Conservation (phyloP, 2,888 invertebrate species). For the Plebejus anna region DNA sequence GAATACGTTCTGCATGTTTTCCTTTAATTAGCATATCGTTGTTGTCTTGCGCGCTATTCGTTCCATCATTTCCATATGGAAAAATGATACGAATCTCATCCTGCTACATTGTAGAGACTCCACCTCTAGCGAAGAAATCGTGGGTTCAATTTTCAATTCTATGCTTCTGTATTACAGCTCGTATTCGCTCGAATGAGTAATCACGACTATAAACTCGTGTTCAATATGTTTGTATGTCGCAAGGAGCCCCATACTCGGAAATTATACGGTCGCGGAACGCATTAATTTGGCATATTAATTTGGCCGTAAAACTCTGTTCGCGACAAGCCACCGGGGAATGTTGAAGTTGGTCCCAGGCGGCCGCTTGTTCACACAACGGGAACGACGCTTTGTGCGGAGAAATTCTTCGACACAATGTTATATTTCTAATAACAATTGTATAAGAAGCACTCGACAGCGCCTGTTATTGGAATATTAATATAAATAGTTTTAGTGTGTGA, state of each 20-base stretch:
- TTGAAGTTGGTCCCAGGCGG: conserved; percentile 74
- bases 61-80: conserved; percentile 77
- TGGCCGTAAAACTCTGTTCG: conserved; percentile 79
- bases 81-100: conserved; percentile 72
- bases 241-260: conserved; percentile 70
- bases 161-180: conserved; percentile 1
- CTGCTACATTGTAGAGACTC: conserved; percentile 38
- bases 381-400: conserved; percentile 58
- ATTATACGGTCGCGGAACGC: conserved; percentile 76
- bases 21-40: conserved; percentile 78
- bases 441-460: conserved; percentile 5
- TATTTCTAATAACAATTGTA: conserved; percentile 57
- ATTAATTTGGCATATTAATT: conserved; percentile 82
- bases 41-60: conserved; percentile 72
- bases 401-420: conserved; percentile 53
- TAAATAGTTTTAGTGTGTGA: conserved; percentile 18
- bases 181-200: conserved; percentile 31
- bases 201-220: conserved; percentile 31
- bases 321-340: conserved; percentile 73
- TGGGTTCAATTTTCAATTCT: conserved; percentile 31
- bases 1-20: conserved; percentile 66
- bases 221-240: conserved; percentile 54
- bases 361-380: conserved; percentile 74
- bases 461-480: conserved; percentile 22
- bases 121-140: conserved; percentile 21